Evolutionary conservation across 2,113 vertebrate genomes (phyloP).

Genomic region (Cavia aperea): DNA sequence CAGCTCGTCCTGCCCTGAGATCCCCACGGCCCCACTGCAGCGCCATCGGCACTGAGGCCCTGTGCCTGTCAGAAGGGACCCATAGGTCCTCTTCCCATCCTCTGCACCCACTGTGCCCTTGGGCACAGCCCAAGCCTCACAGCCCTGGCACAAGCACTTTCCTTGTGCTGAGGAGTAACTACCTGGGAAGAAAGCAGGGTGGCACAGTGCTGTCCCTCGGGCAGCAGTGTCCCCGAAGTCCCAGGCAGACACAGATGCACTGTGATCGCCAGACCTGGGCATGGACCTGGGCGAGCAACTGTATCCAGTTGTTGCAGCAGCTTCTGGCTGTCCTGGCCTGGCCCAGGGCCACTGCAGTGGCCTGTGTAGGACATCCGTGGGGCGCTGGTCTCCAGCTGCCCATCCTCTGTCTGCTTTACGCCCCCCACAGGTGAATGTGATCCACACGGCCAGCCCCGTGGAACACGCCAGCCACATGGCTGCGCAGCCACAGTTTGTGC

Average conservation of each 20-base stretch:
- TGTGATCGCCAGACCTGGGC: not conserved
- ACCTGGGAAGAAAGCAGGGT: too few relatives aligned
- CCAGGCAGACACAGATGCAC: rapidly evolving
- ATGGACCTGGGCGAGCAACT: rapidly evolving
- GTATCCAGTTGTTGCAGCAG: rapidly evolving
- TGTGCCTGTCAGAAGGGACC: not conserved
- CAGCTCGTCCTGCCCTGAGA: not conserved
- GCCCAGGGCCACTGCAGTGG: not conserved
- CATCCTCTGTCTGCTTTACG: too few relatives aligned
- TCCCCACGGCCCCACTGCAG: too few relatives aligned
- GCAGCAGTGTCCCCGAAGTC: too few relatives aligned
- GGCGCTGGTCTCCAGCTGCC: not conserved
- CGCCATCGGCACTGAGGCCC: not conserved
- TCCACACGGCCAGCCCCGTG: constrained; percentile 89
- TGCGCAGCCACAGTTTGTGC: constrained; percentile 92
- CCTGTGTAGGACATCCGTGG: not conserved
- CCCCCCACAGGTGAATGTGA: constrained; percentile 87
- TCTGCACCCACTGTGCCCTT: rapidly evolving
- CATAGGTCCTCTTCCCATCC: rapidly evolving
- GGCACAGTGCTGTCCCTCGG: too few relatives aligned
- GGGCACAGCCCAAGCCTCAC: rapidly evolving
- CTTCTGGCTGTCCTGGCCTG: rapidly evolving
- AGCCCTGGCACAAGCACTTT: rapidly evolving
- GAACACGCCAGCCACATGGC: constrained; percentile 91
- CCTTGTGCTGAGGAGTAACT: too few relatives aligned